phyloP scores from a whole-genome alignment of 2,888 invertebrate genomes.

The Dastarcus helophoroides region DNA sequence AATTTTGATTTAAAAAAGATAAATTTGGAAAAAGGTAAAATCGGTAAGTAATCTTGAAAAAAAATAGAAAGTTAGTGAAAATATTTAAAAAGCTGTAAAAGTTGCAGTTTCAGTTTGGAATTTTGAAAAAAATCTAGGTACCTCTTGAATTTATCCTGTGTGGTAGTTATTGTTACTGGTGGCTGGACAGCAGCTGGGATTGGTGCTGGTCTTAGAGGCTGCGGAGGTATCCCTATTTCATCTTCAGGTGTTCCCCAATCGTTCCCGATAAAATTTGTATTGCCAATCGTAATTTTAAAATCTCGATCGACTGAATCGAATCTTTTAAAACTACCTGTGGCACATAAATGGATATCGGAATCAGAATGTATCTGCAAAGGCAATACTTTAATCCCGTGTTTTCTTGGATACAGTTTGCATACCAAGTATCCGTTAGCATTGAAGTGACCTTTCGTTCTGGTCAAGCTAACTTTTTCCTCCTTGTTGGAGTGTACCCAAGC shows the following conservation, averaged over 20 bases:
- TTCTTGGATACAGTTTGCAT: slow-evolving; percentile 24
- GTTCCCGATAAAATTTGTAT: slow-evolving; percentile 30
- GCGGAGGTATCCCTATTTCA: slow-evolving; percentile 45
- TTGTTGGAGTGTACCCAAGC: slow-evolving; percentile 42
- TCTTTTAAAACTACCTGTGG: slow-evolving; percentile 51
- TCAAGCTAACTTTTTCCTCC: slow-evolving; percentile 45
- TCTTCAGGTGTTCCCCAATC: slow-evolving; percentile 23
- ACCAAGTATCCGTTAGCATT: slow-evolving; percentile 58
- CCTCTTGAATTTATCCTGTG: no score
- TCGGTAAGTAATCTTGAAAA: no score
- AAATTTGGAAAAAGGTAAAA: no score
- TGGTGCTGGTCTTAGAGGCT: slow-evolving; percentile 53
- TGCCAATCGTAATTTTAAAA: slow-evolving; percentile 39
- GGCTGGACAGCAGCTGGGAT: background rate
- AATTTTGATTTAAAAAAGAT: no score
- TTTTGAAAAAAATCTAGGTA: no score
- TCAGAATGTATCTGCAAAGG: slow-evolving; percentile 48
- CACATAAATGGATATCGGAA: slow-evolving; percentile 49
- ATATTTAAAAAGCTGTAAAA: no score
- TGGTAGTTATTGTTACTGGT: no score
- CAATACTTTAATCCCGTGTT: slow-evolving; percentile 3
- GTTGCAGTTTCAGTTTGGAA: no score
- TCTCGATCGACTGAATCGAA: slow-evolving; percentile 53
- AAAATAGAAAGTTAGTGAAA: no score
- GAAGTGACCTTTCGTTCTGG: slow-evolving; percentile 43